Evolutionary conservation across 2,113 vertebrate genomes (phyloP), one percentile per base, ranked within the genome.

Genomic region (Paedocypris sp.): DNA sequence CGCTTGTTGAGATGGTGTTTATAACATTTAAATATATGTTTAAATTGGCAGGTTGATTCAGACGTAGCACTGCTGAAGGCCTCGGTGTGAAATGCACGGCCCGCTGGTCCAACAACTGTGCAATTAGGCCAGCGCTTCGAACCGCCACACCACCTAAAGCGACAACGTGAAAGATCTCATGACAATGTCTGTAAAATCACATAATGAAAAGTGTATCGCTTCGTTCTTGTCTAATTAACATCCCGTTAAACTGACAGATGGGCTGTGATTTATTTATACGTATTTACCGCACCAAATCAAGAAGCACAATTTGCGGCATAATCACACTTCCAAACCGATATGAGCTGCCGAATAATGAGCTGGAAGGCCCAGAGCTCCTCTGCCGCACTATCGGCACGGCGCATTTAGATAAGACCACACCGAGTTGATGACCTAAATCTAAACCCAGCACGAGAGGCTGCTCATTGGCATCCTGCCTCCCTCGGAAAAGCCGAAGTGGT

Each of bases 321-420:
- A 68, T 53, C 60, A 41, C 28, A 41, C 60, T 69, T 64, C 46
- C 64, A 69, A 52, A 53, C 51, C 57, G 62, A 67, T 61, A 60
- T 60, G 57, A 64, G 47, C 46, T 38, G 23, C 38, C 25, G 16
- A 59, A 58, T 69, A 64, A 69, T 59, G 60, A 64, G 23, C 22
- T 56, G 28, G 43, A 57, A 41, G 36, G 52, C 60, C 48, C 19
- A 11, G 2, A 22, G 18, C 20, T 42, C 23, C 31, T 45, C 15
- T 53, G 28, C 26, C 6, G 23, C 16, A 12, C 47, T 28, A 43
- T 46, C 19, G 11, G 3, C 8, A 4, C 20, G 5, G 13, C 19
- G 16, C n/a, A 52, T 60, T 29, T 26, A 38, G 54, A 45, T 43
- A 62, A 43, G 60, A 46, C 20, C 45, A 51, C 26, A 32, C 35